Evolutionary conservation across 1,140 invertebrate genomes (phyloP).

Genomic region (Pseudobourletiella spinata): DNA sequence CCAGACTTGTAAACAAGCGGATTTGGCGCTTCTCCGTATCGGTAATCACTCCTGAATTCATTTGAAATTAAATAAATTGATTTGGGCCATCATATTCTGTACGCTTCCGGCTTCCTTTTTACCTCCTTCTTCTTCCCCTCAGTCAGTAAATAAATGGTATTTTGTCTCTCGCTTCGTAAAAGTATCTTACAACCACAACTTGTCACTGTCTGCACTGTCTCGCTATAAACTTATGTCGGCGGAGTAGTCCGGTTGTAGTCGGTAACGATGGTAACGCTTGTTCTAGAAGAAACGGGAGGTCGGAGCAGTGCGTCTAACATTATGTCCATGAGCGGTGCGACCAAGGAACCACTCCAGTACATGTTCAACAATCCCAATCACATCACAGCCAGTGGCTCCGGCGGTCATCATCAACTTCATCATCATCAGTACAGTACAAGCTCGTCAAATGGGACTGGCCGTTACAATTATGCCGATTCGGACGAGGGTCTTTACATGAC

Average conservation of each 20-base stretch:
- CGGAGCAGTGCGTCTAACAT: neutral
- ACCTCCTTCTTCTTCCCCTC: too few species aligned
- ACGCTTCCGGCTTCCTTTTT: too few species aligned
- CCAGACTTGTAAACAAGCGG: conserved; percentile 18
- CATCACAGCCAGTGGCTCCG: neutral
- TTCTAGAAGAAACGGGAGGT: neutral
- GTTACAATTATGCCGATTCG: neutral
- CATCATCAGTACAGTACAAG: neutral
- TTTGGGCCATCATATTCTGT: neutral
- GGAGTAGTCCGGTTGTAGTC: too few species aligned
- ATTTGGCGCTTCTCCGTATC: conserved; percentile 18
- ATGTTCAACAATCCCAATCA: neutral
- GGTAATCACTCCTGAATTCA: neutral
- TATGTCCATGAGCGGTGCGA: neutral
- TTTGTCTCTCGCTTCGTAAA: neutral
- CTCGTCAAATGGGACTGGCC: neutral
- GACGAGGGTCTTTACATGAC: neutral
- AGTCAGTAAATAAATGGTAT: too few species aligned
- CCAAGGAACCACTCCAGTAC: neutral
- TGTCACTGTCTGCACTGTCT: neutral
- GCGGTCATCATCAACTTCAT: neutral
- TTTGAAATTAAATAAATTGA: neutral
- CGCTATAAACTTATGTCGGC: neutral
- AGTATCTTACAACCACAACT: neutral
- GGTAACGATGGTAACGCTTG: neutral